Base-by-base conservation (phyloP, 1,140 invertebrate species). In the Caenorhabditis briggsae region DNA sequence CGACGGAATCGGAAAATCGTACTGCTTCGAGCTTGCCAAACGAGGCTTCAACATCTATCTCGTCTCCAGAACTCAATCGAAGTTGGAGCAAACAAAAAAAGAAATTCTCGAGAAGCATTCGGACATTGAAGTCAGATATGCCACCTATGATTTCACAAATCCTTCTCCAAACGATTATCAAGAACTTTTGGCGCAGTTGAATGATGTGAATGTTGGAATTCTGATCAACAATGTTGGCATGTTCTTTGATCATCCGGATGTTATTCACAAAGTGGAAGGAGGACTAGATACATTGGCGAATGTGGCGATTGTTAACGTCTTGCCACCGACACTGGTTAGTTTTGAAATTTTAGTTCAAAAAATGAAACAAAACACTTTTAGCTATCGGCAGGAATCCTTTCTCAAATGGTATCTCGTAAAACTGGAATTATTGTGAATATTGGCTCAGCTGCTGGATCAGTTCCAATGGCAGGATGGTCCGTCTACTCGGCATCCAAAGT, bases 1-100 rank as follows among this genome's bases (percentile, higher is more conserved):
- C 23, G 91, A 92, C 83, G 91, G 91, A 20, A 92, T 92, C 84
- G 91, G 91, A 23, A 90, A 89, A 78, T 91, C 91, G 5, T 92
- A 92, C 70, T 90, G 89, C 6, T 82, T 82, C 5, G 91, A 92
- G 48, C 86, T 92, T 20, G 91, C 91, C 25, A 58, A 61, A 46
- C 84, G 83, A 59, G 87, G 88, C 5, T 92, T 92, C 85, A 90
- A 92, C 78, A 56, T 92, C 18, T 53, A 91, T 59, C 78, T 92
- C 9, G 85, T 92, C 48, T 89, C 91, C 12, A 88, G 91, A 14
- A 90, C 89, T 14, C 85, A 88, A 41, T 53, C 58, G 33, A 92
- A 91, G 84, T 82, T 92, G 16, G 88, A 88, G 48, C 82, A 85
- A 9, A 89, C 89, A 9, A 89, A 89, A 56, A 59, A 84, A 20